Percentiles rank a stretch among this genome's conserved stretches.
Conservation (phyloP, 35 echinoderm and acorn worm species). For the Chiridota heheva region DNA sequence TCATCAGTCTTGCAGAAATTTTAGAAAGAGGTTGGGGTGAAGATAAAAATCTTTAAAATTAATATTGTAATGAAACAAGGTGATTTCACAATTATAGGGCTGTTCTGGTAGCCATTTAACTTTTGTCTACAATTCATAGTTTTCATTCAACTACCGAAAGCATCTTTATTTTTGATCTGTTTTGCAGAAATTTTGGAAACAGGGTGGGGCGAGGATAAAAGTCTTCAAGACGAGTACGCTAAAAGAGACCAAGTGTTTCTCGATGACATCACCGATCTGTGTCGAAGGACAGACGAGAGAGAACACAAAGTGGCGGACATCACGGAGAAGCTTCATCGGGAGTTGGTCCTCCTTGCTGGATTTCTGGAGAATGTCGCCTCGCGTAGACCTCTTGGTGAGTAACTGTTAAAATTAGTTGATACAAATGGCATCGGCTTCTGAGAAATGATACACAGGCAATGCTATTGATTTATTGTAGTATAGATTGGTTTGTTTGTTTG, state of each 20-base stretch:
- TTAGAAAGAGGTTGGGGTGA: no score
- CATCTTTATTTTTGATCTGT: background rate
- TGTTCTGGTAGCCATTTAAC: no score
- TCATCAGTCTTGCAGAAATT: no score
- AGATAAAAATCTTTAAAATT: no score
- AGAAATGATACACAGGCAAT: background rate
- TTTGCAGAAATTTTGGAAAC: slow-evolving; percentile 52
- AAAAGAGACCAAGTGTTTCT: slow-evolving; percentile 82
- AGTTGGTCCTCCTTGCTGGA: slow-evolving; percentile 67
- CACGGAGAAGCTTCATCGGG: slow-evolving; percentile 72
- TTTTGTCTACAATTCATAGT: no score
- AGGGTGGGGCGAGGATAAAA: slow-evolving; percentile 76
- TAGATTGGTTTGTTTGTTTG: no score
- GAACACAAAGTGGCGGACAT: slow-evolving; percentile 88
- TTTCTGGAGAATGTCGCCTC: slow-evolving; percentile 83
- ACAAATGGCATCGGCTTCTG: no score
- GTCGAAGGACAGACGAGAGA: slow-evolving; percentile 68
- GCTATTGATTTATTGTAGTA: background rate
- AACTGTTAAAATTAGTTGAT: background rate
- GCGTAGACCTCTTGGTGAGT: slow-evolving; percentile 76
- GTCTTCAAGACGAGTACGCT: slow-evolving; percentile 74
- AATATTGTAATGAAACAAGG: no score
- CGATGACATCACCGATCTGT: slow-evolving; percentile 91
- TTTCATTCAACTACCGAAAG: no score
- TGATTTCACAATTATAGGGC: no score